phyloP scores from a whole-genome alignment of 2,888 invertebrate species.

The Drosophila melanosoma region DNA sequence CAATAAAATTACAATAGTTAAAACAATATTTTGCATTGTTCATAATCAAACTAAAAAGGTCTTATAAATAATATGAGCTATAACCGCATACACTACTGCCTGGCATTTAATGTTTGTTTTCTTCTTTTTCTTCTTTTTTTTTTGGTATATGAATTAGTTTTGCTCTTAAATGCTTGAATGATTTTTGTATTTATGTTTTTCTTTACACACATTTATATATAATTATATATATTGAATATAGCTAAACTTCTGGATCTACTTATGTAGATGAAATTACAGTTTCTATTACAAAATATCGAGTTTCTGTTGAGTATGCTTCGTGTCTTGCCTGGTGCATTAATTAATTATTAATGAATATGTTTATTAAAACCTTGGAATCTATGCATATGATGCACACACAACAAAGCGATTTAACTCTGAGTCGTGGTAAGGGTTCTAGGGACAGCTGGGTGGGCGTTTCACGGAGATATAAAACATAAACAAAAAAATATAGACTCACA shows the following conservation, averaged over 20 bases:
- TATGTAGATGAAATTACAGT: conserved; percentile 44
- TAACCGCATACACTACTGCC: conserved; percentile 40
- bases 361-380: conserved; percentile 52
- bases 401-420: conserved; percentile 24
- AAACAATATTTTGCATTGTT: conserved; percentile 26
- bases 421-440: conserved; percentile 13
- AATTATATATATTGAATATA: conserved; percentile 30
- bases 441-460: conserved; percentile 26
- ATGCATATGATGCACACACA: conserved; percentile 55
- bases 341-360: conserved; percentile 54
- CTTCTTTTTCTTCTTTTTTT: conserved; percentile 11
- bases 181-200: conserved; percentile 25
- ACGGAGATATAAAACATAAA: conserved; percentile 15
- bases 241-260: conserved; percentile 40
- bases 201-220: conserved; percentile 31
- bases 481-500: conserved; percentile 6
- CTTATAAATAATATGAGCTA: conserved; percentile 56
- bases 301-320: conserved; percentile 51
- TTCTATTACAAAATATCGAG: conserved; percentile 49
- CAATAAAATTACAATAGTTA: conserved; percentile 2
- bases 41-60: conserved; percentile 49
- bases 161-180: conserved; percentile 61
- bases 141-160: conserved; percentile 64
- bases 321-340: conserved; percentile 24
- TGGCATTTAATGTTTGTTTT: conserved; percentile 36